Conservation (phyloP, 2,113 vertebrate genomes). For the Empidonax traillii region DNA sequence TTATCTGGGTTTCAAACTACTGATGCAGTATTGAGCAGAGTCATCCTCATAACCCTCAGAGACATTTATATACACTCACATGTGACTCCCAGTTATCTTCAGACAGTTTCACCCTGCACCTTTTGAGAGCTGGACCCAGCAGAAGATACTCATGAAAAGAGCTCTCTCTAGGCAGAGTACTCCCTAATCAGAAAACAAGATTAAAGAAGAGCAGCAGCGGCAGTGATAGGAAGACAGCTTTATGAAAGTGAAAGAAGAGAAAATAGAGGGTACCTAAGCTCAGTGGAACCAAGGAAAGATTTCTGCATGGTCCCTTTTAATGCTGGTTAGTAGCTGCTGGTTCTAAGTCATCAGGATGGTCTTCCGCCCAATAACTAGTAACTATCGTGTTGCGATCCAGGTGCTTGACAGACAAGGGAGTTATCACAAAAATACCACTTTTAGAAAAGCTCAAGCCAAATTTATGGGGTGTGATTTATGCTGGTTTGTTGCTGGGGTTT, state of each 20-base stretch:
- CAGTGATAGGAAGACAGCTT: constrained; percentile 2
- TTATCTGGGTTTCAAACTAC: neutral
- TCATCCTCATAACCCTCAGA: neutral
- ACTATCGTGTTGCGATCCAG: neutral
- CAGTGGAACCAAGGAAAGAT: neutral
- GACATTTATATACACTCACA: neutral
- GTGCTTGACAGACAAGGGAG: neutral
- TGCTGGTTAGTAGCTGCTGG: neutral
- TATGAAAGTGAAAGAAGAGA: constrained; percentile 52
- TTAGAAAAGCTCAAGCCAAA: neutral
- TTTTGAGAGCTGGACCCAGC: neutral
- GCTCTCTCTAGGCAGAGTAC: neutral
- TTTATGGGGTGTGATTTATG: neutral
- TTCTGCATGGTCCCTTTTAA: neutral
- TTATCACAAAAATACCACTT: neutral
- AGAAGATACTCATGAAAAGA: neutral
- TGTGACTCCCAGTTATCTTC: neutral
- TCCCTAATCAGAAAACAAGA: constrained; percentile 35
- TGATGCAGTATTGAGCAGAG: neutral
- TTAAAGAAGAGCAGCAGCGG: neutral
- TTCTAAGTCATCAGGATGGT: neutral
- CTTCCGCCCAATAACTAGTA: neutral
- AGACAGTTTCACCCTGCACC: neutral
- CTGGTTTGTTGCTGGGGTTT: neutral
- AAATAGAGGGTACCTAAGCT: neutral